Evolutionary conservation across 2,113 vertebrate species (phyloP).

Genomic region (Paedocypris sp.): DNA sequence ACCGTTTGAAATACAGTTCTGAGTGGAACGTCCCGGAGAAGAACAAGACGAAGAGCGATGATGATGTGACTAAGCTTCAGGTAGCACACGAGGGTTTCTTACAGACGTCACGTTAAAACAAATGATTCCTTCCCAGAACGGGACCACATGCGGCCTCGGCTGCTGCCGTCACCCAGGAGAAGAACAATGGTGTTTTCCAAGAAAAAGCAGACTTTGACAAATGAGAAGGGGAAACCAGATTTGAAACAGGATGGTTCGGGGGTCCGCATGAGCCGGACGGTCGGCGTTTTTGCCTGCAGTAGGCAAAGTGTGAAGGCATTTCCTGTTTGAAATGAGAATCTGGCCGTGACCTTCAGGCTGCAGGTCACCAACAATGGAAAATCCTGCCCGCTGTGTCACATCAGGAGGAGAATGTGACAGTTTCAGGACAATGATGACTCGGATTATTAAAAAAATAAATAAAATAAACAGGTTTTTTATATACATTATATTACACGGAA

Average conservation of each 20-base stretch:
- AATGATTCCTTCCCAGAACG: not conserved
- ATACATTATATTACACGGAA: too few species aligned
- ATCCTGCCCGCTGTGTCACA: not conserved
- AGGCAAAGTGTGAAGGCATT: not conserved
- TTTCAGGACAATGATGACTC: too few species aligned
- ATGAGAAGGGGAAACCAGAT: not conserved
- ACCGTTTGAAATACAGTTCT: not conserved
- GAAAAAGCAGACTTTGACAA: not conserved
- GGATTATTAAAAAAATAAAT: too few species aligned
- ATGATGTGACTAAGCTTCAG: too few species aligned
- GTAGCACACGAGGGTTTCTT: too few species aligned
- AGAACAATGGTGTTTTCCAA: not conserved
- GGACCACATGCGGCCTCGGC: not conserved
- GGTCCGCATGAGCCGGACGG: not conserved
- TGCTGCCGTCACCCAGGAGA: not conserved
- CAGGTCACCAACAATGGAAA: not conserved
- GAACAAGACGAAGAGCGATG: too few species aligned
- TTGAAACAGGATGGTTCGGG: not conserved
- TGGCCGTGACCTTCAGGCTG: not conserved
- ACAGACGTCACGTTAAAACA: not conserved
- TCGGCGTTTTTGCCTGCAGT: not conserved
- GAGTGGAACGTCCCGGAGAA: too few species aligned
- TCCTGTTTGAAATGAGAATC: not conserved
- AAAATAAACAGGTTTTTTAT: too few species aligned
- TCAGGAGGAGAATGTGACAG: not conserved